Base-by-base conservation (phyloP, 1,140 invertebrate species). In the Bombus ignitus region DNA sequence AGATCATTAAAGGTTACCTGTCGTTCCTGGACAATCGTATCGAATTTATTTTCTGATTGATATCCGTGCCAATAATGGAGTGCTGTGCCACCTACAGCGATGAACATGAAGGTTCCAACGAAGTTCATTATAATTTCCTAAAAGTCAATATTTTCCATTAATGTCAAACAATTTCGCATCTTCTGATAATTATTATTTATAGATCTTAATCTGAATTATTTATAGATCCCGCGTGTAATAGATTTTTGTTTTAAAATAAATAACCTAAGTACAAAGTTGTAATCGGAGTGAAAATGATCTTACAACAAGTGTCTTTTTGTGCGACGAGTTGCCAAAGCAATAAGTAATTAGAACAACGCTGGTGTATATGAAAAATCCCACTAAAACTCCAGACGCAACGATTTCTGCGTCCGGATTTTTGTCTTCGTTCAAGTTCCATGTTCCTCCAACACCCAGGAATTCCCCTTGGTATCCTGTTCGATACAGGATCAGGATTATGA, bases 71-170 rank as follows among this genome's bases (percentile, higher is more conserved):
- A 98, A 94, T 98, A 98, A 94, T 98, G 98, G 35, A 98, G 95
- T 1, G 97, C 97, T 37, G 97, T 97, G 4, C 97, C 98, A 3
- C 98, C 98, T 9, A 98, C 97, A 0, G 97, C 97, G 9, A 98
- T 95, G 96, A 97, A 98, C 95, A 98, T 95, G 92, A 98, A 97
- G 78, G 97, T 97, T 18, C 98, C 98, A 70, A 98, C 96, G 82
- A 98, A 97, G 94, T 98, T 98, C 98, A 98, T 98, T 78, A 98
- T 96, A 74, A 98, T 97, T 94, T 98, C 98, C 97, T 98, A 53
- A 15, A 39, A 39, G 32, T 53, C 8, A 25, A 25, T 35, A 32
- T 65, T 32, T 28, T n/a, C 3, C 59, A 13, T 62, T 62, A 62
- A 62, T 12, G 12, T n/a, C 3, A 62, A n/a, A n/a, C 5, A 53